Evolutionary conservation across 2,888 invertebrate genomes (phyloP), one percentile per base, ranked within the genome.

Genomic region (Athalia rosae): DNA sequence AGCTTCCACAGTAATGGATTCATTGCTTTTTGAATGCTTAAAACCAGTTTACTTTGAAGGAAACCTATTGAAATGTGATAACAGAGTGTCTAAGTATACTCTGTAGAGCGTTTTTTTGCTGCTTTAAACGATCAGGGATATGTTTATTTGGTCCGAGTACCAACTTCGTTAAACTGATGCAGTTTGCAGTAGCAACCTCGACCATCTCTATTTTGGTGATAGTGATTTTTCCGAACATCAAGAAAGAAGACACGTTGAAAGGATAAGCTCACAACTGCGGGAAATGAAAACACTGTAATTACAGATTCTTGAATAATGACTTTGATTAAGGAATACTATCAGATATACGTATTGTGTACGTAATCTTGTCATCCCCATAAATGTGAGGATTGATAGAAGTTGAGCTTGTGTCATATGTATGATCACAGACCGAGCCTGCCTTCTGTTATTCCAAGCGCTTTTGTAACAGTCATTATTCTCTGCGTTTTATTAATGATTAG

Each of bases 301-400:
- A 28, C 5, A 45, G 45, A 66, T 8, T 6, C 13, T 7, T 71
- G 8, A 13, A 58, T 13, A 71, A 50, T 67, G 48, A 71, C 43
- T 71, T 71, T 58, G 41, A 69, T 41, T 50, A 69, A 11, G 47
- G 13, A 45, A 48, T 28, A 50, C 48, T 67, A 66, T 67, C 15
- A 67, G 50, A 69, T 53, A 5, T 8, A 66, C 48, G 4, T 43
- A 53, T 53, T 53, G 64, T 45, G 50, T 50, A 45, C n/a, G 58
- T 56, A 7, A 67, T 50, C 50, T 67, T 67, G 66, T 67, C 11
- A 67, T 58, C 71, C 13, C 9, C n/a, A 56, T 4, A n/a, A 56
- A 71, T 71, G 56, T 58, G 58, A n/a, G 56, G 71, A 28, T 56
- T 4, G 71, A 58, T 71, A 15, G 45, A 71, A 71, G 58, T 71